Base-by-base conservation (phyloP, 2,888 invertebrate species). In the Pyrrhia umbra region DNA sequence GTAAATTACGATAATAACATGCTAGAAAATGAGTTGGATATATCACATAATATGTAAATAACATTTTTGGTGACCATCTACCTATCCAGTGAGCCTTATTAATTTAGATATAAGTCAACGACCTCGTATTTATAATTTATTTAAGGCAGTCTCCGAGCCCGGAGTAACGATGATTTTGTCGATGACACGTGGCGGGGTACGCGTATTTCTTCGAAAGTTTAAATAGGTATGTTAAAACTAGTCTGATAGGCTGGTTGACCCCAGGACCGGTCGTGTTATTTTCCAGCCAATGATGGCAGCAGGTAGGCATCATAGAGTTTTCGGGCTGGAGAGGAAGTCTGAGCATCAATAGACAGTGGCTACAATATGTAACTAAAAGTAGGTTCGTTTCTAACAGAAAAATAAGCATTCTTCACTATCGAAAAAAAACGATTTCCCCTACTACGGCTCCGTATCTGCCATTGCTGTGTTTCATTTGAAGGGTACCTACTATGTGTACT, bases 41-140 rank as follows among this genome's bases (percentile, higher is more conserved):
- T 46, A 57, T 67, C 55, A 47, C 54, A 54, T 27, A 40, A 54
- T 79, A 72, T 72, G 73, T 79, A 55, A 76, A 76, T 79, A 52
- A 40, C 15, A 42, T 39, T 63, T 63, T 59, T 45, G 2, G 13
- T 43, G 21, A 13, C 55, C 20, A 64, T 49, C 39, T 40, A 27
- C 55, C 37, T 20, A 56, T 27, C 45, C 42, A 45, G n/a, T 63
- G 50, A 54, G 50, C 55, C 52, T 56, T 71, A 70, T 58, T 61
- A 66, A 63, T 54, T 58, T 58, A 8, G 8, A 34, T 23, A 40
- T 16, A 57, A 45, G 72, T 60, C 77, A 71, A 50, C 45, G 59
- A 71, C 61, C 77, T 59, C 50, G 2, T 10, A 20, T 20, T 67
- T 58, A 20, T 67, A 18, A 20, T 13, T 58, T 40, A 20, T 18